Percentiles rank a stretch among this genome's conserved stretches.
Evolutionary conservation across 2,113 vertebrate species (phyloP).

Genomic region (Alces alces): DNA sequence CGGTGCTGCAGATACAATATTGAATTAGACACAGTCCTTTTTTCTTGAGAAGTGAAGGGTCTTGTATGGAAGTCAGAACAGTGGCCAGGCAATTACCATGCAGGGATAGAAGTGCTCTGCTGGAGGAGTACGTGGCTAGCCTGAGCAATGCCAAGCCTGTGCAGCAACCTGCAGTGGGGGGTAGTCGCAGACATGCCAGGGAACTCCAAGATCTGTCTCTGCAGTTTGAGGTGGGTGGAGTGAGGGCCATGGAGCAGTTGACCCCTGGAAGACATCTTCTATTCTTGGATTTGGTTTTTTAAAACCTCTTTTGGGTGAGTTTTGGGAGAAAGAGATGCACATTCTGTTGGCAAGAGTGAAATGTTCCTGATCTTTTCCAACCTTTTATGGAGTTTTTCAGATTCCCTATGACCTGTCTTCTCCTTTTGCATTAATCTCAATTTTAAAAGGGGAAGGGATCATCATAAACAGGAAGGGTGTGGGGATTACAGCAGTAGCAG

Average conservation of each 20-base stretch:
- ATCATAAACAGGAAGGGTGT: background rate
- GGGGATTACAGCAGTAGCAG: background rate
- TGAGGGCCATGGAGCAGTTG: background rate
- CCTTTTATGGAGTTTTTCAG: background rate
- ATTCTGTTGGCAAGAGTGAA: background rate
- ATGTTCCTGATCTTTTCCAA: background rate
- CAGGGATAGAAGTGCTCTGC: background rate
- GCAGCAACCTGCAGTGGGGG: too few species aligned
- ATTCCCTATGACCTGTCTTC: background rate
- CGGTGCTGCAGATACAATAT: background rate
- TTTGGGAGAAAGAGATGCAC: background rate
- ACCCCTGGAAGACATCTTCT: background rate
- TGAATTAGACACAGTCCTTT: background rate
- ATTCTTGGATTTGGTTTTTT: background rate
- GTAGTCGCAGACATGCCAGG: background rate
- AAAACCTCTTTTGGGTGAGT: background rate
- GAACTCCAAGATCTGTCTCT: background rate
- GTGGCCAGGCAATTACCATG: background rate
- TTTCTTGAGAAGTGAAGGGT: background rate
- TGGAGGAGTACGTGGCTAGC: background rate
- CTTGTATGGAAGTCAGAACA: background rate
- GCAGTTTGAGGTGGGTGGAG: background rate
- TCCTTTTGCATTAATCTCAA: background rate
- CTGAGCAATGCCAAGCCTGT: background rate
- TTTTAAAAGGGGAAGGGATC: background rate